A percentile compares a stretch with the other conserved stretches of the same genome.
Conservation (phyloP, 2,113 vertebrate species). For the Garra rufa region DNA sequence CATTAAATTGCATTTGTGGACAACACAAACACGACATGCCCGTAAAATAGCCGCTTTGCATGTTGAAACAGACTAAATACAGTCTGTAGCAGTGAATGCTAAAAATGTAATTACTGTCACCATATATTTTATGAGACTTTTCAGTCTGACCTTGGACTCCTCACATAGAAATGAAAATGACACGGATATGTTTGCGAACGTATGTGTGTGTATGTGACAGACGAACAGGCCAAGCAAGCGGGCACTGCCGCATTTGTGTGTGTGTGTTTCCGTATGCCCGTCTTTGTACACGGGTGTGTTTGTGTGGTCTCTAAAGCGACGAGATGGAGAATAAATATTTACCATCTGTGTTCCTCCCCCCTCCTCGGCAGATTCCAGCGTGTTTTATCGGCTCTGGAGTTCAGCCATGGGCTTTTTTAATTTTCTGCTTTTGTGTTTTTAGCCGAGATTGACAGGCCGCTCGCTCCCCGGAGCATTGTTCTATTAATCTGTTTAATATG, state of each 20-base stretch:
- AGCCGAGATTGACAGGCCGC: constrained; percentile 78
- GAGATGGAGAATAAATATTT: constrained; percentile 80
- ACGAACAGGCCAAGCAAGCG: not conserved
- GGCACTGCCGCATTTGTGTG: constrained; percentile 4
- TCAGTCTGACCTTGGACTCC: constrained; percentile 32
- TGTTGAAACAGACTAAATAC: not conserved
- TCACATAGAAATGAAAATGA: not conserved
- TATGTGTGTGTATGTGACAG: constrained; percentile 41
- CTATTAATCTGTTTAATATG: constrained; percentile 90
- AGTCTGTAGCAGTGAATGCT: constrained; percentile 9
- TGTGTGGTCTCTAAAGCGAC: constrained; percentile 69
- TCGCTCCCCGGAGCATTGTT: constrained; percentile 81
- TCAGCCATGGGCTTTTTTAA: constrained; percentile 85
- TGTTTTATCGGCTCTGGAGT: constrained; percentile 79
- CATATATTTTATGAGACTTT: not conserved
- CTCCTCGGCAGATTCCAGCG: constrained; percentile 68
- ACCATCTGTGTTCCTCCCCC: constrained; percentile 71
- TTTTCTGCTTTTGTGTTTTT: constrained; percentile 86
- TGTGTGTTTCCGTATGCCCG: constrained; percentile 32
- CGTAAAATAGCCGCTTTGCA: constrained; percentile 38
- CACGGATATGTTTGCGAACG: not conserved
- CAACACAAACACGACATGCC: constrained; percentile 41
- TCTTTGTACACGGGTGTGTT: constrained; percentile 55
- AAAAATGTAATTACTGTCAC: constrained; percentile 18
- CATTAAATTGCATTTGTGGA: constrained; percentile 52